These are phyloP conservation scores for Xestoiulus laeticollis DNA, from an alignment of 2,888 invertebrate genomes.

Conservation along the genomic window DNA sequence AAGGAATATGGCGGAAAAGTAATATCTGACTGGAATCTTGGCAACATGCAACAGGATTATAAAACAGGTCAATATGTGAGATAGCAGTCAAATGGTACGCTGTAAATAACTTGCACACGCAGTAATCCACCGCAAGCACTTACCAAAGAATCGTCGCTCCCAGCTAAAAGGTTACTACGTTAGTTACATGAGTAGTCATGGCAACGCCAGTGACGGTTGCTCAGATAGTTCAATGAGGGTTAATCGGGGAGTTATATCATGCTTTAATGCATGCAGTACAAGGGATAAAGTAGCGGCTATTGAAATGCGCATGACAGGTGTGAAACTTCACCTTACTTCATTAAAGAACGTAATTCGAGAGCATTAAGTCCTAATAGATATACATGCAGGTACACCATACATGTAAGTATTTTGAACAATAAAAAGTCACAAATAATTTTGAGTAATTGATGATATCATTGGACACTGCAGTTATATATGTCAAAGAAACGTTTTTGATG, in stretches of 20 bases:
- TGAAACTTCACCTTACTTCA: not conserved
- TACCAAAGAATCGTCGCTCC: not conserved
- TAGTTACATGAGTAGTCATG: not conserved
- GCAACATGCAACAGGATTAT: not conserved
- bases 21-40: not conserved
- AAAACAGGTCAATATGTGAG: not conserved
- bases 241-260: not conserved
- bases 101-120: not conserved
- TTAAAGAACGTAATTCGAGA: not conserved
- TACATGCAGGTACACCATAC: no score
- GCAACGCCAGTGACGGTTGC: not conserved
- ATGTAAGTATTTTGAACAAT: no score
- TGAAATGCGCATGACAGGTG: not conserved
- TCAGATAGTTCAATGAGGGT: not conserved
- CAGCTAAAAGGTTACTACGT: not conserved
- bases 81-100: not conserved
- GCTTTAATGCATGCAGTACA: not conserved
- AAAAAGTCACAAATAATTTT: no score
- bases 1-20: not conserved
- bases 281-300: not conserved
- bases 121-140: not conserved
- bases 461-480: no score
- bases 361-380: no score
- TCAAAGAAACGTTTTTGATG: no score
- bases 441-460: no score